Conservation (phyloP, 2,888 invertebrate genomes). For the Lamproptera curius region DNA sequence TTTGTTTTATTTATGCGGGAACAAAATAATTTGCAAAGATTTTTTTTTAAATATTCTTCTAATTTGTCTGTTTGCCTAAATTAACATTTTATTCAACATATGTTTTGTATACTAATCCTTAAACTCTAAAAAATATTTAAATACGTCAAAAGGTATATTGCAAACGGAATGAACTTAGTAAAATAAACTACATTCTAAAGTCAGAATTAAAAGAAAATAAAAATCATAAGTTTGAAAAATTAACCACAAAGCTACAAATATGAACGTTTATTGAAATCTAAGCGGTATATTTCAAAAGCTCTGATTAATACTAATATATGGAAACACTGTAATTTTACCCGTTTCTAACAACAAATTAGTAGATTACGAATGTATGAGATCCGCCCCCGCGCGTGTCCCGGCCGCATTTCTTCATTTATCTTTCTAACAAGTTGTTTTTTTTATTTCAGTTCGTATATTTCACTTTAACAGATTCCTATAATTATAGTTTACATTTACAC, state of each 20-base stretch:
- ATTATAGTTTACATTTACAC: slow-evolving; percentile 53
- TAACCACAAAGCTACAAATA: background rate
- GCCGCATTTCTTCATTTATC: slow-evolving; percentile 66
- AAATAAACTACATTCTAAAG: too few species aligned
- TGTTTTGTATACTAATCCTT: too few species aligned
- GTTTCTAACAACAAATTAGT: slow-evolving; percentile 74
- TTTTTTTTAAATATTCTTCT: too few species aligned
- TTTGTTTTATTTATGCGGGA: too few species aligned
- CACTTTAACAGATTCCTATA: slow-evolving; percentile 49
- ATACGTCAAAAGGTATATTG: background rate
- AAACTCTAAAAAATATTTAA: too few species aligned
- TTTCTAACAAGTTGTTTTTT: slow-evolving; percentile 45
- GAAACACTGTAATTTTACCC: slow-evolving; percentile 67
- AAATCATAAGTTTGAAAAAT: too few species aligned
- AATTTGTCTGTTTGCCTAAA: too few species aligned
- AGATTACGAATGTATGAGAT: slow-evolving; percentile 69
- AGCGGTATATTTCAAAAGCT: slow-evolving; percentile 36
- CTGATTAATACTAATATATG: slow-evolving; percentile 75
- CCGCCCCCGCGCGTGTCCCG: slow-evolving; percentile 60
- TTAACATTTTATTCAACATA: too few species aligned
- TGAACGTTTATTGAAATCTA: too few species aligned
- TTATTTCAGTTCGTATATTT: slow-evolving; percentile 28
- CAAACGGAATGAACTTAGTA: too few species aligned
- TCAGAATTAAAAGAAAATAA: too few species aligned
- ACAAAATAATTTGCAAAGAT: too few species aligned